Conservation (phyloP, 2,888 invertebrate species). For the Drosophila demipolita region DNA sequence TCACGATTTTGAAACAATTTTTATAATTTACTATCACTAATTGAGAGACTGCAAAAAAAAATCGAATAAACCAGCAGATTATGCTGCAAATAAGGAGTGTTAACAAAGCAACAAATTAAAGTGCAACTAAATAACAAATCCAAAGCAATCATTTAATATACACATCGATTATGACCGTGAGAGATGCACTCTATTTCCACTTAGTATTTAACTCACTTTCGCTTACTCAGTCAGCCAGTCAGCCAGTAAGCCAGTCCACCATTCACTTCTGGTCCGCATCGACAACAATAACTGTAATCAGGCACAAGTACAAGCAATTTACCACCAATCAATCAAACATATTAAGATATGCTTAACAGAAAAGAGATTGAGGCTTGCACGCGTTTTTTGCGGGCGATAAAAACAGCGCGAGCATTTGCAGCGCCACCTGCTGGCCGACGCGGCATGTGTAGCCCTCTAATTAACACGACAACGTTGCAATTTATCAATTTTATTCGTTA, state of each 20-base stretch:
- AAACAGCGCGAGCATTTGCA: slow-evolving; percentile 42
- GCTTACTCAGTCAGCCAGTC: slow-evolving; percentile 8
- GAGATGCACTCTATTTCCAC: slow-evolving; percentile 12
- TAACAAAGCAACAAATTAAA: neutral
- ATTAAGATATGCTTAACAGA: slow-evolving; percentile 12
- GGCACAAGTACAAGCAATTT: slow-evolving; percentile 56
- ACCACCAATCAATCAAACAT: slow-evolving; percentile 49
- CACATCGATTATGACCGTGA: slow-evolving; percentile 1
- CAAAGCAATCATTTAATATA: neutral
- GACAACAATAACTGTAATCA: slow-evolving; percentile 66
- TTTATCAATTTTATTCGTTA: slow-evolving; percentile 62
- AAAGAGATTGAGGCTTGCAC: slow-evolving; percentile 22
- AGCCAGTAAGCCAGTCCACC: slow-evolving; percentile 21
- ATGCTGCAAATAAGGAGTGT: neutral
- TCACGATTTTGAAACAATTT: neutral
- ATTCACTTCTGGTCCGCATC: slow-evolving; percentile 29
- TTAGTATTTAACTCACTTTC: slow-evolving; percentile 44
- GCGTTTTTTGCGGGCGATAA: slow-evolving; percentile 51
- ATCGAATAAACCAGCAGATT: neutral
- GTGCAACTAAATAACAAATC: neutral
- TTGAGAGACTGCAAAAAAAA: neutral
- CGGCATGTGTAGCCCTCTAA: slow-evolving; percentile 55
- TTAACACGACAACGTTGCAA: slow-evolving; percentile 61
- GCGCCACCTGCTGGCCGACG: slow-evolving; percentile 66
- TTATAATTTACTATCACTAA: neutral